Base-by-base conservation (phyloP, 2,797 vertebrate species). In the Apodemus agrarius region DNA sequence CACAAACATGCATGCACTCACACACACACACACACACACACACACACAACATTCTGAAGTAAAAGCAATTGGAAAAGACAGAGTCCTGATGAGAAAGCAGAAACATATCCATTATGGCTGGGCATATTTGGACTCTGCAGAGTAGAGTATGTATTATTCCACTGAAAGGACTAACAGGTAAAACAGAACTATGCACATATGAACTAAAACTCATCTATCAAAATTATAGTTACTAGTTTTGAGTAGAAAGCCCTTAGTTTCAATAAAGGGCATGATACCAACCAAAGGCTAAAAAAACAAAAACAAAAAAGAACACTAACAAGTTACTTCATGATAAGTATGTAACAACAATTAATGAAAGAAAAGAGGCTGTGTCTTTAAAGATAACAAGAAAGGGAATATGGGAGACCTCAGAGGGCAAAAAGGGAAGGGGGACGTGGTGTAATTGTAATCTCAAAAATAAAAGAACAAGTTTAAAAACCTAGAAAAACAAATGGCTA, bases 11-110 rank as follows among this genome's bases (percentile, higher is more conserved):
- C 16, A 63, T 61, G 3, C 2, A 76, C 67, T 78, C 17, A 57
- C 65, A 74, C 79, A 54, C 0, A 19, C 17, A 57, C 9, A 89
- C 40, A 46, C n/a, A n/a, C 17, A 57, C 65, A 74, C 79, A 54
- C 0, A 19, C 17, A 57, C 9, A 89, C 40, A 46, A 43, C 40
- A 31, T 84, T 82, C 7, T 59, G 46, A 79, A 79, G 40, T 88
- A 96, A 91, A 90, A 4, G 17, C 22, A 94, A 93, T 81, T 82
- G 13, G 10, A 84, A 89, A 82, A 57, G 24, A 72, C 6, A 93
- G 72, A 79, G 83, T 87, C 17, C 12, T 69, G 94, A 49, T 52
- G 67, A 85, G 69, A 40, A 88, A 95, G 8, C 6, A 80, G 3
- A 17, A 19, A 65, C 0, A 46, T 4, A 87, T 24, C 12, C 13